Conservation (phyloP, 2,888 invertebrate genomes). For the Papilio demoleus region DNA sequence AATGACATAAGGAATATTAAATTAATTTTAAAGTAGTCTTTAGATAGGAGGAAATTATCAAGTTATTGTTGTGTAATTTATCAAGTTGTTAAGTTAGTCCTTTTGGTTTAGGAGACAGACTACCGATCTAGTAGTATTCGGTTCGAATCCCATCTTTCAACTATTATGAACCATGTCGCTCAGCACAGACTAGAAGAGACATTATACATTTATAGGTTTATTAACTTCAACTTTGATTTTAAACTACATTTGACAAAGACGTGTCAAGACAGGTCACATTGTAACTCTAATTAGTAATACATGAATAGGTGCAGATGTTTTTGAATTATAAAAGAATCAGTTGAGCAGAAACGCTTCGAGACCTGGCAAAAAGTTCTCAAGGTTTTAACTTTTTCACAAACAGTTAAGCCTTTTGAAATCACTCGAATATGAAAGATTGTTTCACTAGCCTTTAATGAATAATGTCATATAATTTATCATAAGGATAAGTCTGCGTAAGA, state of each 20-base stretch:
- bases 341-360: conserved; percentile 48
- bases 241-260: background rate
- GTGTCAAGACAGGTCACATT: background rate
- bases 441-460: conserved; percentile 49
- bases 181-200: too few species aligned
- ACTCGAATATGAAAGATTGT: conserved; percentile 57
- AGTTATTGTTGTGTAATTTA: conserved; percentile 20
- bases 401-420: conserved; percentile 50
- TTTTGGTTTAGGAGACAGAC: background rate
- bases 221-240: too few species aligned
- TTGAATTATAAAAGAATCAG: conserved; percentile 45
- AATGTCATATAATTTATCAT: conserved; percentile 33
- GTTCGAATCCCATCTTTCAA: too few species aligned
- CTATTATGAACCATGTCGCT: too few species aligned
- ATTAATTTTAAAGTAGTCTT: conserved; percentile 16
- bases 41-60: background rate
- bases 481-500: conserved; percentile 18
- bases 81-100: background rate
- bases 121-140: too few species aligned
- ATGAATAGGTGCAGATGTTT: conserved; percentile 23
- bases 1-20: conserved; percentile 32
- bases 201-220: background rate
- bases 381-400: conserved; percentile 55
- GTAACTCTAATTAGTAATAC: conserved; percentile 6
- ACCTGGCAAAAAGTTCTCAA: conserved; percentile 56